Evolutionary conservation across 1,140 invertebrate genomes (phyloP), one percentile per base, ranked within the genome.

Genomic region (Sesamia nonagrioides): DNA sequence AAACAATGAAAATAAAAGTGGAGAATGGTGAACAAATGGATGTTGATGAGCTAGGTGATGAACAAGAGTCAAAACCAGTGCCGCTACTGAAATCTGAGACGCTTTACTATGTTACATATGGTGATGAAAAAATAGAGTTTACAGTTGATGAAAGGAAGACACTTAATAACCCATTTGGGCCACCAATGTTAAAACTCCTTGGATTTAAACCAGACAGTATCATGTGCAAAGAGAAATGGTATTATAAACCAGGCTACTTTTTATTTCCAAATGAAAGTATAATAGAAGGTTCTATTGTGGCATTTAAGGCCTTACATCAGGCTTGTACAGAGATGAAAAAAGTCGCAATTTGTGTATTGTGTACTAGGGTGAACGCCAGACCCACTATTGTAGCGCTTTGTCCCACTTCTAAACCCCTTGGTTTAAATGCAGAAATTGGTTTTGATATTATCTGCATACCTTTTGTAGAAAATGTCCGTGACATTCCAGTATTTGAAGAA

Each of bases 201-300:
- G 93, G 93, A 61, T 94, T 95, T 69, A 95, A 95, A 83, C 90
- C 93, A 60, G 84, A 69, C 40, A 86, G 52, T 69, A 75, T 89
- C 6, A 82, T 94, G 45, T 88, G 87, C 58, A 95, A 94, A 83
- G 90, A 94, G 71, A 95, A 93, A 82, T 95, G 93, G 89, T 94
- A 86, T 82, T 80, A 91, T 3, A 93, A 93, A 87, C 73, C 83
- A 69, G 84, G 90, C 54, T 89, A 92, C 42, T 95, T 94, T 75
- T 84, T 95, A 61, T 95, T 88, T 85, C 92, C 93, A 42, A 91
- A 89, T 91, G 93, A 95, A 85, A 86, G 75, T 60, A 77, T 79
- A 52, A 87, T 95, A 82, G 91, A 94, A 90, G 92, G 91, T 15
- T 95, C 93, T 18, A 92, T 85, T 45, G 74, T 89, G 45, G 89